phyloP scores from a whole-genome alignment of 2,113 vertebrate species.

The Corythoichthys haematopterus region DNA sequence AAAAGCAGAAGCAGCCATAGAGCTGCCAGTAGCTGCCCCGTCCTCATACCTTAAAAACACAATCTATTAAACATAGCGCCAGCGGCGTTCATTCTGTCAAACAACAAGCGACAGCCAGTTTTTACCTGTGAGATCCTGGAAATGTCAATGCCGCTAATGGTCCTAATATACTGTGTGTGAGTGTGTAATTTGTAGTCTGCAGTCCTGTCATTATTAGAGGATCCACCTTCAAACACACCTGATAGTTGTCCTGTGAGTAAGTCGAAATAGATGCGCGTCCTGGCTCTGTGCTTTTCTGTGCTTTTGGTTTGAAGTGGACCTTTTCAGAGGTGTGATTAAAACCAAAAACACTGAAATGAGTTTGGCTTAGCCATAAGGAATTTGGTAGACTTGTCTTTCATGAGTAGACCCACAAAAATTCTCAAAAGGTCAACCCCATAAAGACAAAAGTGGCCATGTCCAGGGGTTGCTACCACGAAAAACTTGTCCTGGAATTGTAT shows the following conservation, averaged over 20 bases:
- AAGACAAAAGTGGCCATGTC: neutral
- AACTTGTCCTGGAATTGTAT: no score
- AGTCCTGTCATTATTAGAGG: constrained; percentile 64
- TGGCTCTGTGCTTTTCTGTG: neutral
- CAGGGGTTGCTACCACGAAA: no score
- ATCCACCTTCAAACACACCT: constrained; percentile 45
- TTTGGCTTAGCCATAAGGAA: neutral
- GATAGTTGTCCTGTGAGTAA: constrained; percentile 32
- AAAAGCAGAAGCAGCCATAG: constrained; percentile 45
- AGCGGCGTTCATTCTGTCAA: no score
- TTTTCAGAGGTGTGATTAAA: neutral
- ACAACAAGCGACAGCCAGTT: neutral
- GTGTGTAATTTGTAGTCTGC: constrained; percentile 45
- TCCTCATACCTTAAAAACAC: constrained; percentile 73
- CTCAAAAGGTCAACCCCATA: neutral
- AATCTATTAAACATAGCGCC: neutral
- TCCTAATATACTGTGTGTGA: constrained; percentile 55
- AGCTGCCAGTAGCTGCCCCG: constrained; percentile 52
- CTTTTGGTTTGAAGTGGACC: neutral
- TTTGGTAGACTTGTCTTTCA: neutral
- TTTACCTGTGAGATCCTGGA: constrained; percentile 52
- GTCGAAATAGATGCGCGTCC: neutral
- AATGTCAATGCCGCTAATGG: constrained; percentile 19
- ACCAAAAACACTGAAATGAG: neutral
- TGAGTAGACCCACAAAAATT: neutral